A percentile compares a stretch with the other conserved stretches of the same genome.
Conservation (phyloP, 2,797 vertebrate genomes). For the Lacerta agilis region DNA sequence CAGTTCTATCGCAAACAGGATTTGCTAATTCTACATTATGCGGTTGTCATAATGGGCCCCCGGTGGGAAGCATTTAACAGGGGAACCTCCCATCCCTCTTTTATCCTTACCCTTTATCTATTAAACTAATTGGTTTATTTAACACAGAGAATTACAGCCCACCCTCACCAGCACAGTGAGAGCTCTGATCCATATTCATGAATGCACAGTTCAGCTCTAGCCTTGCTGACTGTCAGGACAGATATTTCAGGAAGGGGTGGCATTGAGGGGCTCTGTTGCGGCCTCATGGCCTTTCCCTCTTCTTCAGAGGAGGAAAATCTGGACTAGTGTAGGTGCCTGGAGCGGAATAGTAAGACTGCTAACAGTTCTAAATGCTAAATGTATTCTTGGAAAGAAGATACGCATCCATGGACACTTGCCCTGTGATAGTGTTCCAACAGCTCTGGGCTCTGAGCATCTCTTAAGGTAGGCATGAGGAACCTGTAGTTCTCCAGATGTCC, state of each 20-base stretch:
- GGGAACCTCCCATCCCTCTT: constrained; percentile 11
- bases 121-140: constrained; percentile 46
- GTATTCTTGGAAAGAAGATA: not conserved
- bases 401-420: not conserved
- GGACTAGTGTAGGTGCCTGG: not conserved
- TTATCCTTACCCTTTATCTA: constrained; percentile 33
- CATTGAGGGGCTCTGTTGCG: not conserved
- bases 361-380: not conserved
- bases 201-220: not conserved
- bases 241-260: not conserved
- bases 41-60: constrained; percentile 11
- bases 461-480: not conserved
- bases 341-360: not conserved
- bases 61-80: constrained; percentile 12
- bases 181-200: constrained; percentile 33
- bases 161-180: constrained; percentile 14
- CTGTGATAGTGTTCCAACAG: not conserved
- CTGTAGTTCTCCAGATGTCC: not conserved
- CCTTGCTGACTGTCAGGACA: not conserved
- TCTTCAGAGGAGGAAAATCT: not conserved
- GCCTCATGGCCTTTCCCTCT: too few species aligned
- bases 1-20: not conserved
- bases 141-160: constrained; percentile 26
- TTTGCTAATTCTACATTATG: not conserved
- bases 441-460: not conserved